Base-by-base conservation (phyloP, 2,113 vertebrate species). In the Lates calcarifer region DNA sequence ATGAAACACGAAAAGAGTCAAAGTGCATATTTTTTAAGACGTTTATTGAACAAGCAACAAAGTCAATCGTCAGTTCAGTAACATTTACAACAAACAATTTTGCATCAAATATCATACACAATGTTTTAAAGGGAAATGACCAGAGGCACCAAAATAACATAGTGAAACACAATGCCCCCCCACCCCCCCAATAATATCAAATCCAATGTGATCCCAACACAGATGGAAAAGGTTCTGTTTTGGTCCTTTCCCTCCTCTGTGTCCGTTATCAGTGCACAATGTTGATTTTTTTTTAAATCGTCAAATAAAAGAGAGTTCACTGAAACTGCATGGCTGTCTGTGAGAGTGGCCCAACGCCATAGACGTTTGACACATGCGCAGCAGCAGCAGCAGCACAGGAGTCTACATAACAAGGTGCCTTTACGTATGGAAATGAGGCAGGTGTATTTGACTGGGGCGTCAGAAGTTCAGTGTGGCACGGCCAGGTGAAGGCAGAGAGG, bases 401-500 rank as follows among this genome's bases (percentile, higher is more conserved):
- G 74, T 87, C 74, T 58, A 82, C 2, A 1, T 64, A 63, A 24
- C 71, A 86, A 26, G 66, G 17, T 17, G 89, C 22, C 43, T 77
- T 86, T 31, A 72, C 53, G 55, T 84, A 73, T 18, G 88, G 37
- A 81, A 79, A 62, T 6, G 87, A 74, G 13, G 89, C 75, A 89
- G 91, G 81, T 88, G 94, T 29, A 31, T 84, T 71, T 31, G 85
- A 83, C 53, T 80, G 92, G 33, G 86, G 87, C 63, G 74, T 62
- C 80, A 90, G 56, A 2, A 84, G 70, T 20, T 85, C 88, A 53
- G 57, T 13, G 74, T 91, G 92, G 87, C 73, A 33, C 2, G 90
- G 86, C 94, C 95, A 96, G 20, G 64, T 75, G 67, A 89, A 58
- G 41, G 73, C 37, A 9, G 91, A 83, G 3, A 67, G 64, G 55